These are phyloP conservation scores for Lasiurus borealis DNA, from an alignment of 2,113 vertebrate species.

Conservation along the genomic window DNA sequence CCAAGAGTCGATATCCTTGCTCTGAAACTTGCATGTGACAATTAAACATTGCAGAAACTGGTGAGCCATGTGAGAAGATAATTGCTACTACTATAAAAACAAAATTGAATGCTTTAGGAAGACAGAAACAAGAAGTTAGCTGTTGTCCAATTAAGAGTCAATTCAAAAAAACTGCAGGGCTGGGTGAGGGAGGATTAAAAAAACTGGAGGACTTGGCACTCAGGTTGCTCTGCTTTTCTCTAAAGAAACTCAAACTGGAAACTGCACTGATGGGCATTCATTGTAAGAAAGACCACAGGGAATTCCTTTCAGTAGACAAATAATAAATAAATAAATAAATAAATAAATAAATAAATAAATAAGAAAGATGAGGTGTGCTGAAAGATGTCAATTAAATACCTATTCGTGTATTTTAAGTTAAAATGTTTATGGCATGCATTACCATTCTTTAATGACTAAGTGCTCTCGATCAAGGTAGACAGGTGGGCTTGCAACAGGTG, in stretches of 20 bases:
- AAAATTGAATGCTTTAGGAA: slow-evolving; percentile 19
- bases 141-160: not conserved
- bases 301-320: not conserved
- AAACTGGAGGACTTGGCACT: not conserved
- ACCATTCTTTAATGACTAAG: not conserved
- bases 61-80: not conserved
- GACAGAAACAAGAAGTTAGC: not conserved
- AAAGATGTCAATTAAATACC: not conserved
- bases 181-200: not conserved
- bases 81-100: not conserved
- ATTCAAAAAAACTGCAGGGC: not conserved
- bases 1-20: not conserved
- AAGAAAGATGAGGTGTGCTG: not conserved
- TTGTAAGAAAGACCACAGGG: not conserved
- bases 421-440: not conserved
- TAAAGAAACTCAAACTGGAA: not conserved
- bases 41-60: not conserved
- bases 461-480: not conserved
- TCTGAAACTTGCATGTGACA: not conserved
- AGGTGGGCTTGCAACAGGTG: not conserved
- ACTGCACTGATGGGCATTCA: not conserved
- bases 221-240: not conserved
- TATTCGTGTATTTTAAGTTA: not conserved
- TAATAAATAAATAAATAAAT: not conserved
- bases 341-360: not conserved